Evolutionary conservation across 2,888 invertebrate genomes (phyloP), one percentile per base, ranked within the genome.

Genomic region (Unio pictorum): DNA sequence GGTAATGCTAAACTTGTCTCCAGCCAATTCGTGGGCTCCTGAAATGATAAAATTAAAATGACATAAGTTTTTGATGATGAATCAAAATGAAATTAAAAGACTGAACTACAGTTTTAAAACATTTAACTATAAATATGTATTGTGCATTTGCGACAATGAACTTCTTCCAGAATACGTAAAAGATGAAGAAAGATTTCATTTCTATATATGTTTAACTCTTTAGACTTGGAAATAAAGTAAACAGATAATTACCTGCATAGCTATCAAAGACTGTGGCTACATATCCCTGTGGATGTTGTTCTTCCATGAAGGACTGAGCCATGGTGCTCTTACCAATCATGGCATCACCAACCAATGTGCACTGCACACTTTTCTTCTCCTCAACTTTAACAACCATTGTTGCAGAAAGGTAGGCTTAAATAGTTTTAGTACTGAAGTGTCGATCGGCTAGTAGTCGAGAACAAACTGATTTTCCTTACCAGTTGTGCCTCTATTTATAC

Each of bases 271-370:
- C 80, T 8, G 84, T 84, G 15, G 83, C 82, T 30, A 77, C 75
- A 61, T 79, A 81, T 15, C 77, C 68, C 7, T 74, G 72, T 55
- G 71, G 68, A 23, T 81, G 76, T 55, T 81, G 71, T 30, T 69
- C 69, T 66, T 81, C 72, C 74, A 75, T 70, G 61, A 81, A 83
- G 17, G 80, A 75, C 55, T 80, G 76, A 26, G 81, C 77, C 45
- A 84, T 64, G n/a, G 81, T 76, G 15, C 82, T 82, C 61, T 84
- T 84, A n/a, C 84, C 84, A 18, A 84, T 83, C 83, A 83, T 83
- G 11, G 81, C 83, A 67, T 84, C 83, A 8, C 84, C 84, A 55
- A 83, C 73, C 58, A 84, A 60, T 26, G 80, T 81, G 68, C 82
- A 83, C 57, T 81, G 75, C 5, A 84, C 82, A 60, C 74, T 78